Base-by-base conservation (phyloP, 2,888 invertebrate genomes). In the Nebria brevicollis region DNA sequence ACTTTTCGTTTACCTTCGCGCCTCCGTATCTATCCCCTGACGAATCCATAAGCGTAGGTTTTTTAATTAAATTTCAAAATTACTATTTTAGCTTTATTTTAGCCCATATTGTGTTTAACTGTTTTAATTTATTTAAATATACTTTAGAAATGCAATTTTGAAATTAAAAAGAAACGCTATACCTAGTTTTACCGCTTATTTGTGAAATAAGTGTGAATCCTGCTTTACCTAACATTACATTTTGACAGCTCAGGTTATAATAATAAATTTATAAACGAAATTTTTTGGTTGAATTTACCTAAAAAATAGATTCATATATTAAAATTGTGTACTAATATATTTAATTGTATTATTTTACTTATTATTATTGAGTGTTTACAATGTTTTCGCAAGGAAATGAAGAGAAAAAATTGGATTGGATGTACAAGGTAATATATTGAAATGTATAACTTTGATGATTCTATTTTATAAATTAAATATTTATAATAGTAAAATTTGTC, bases 401-500 rank as follows among this genome's bases (percentile, higher is more conserved):
- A 81, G 92, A 93, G 78, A 91, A 92, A 81, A 94, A 95, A 83
- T 88, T 97, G 77, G 94, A 96, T 87, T 97, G 96, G 96, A 96
- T 96, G 96, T 96, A 97, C 87, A 95, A 96, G 91, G 93, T 92
- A 88, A 81, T 65, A 80, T 7, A 54, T 20, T 20, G 2, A 54
- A 54, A 54, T 54, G 2, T 2, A 13, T 54, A 7, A 34, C 2
- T 54, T 54, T 8, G 54, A 11, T 7, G 13, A 54, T 2, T 54
- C 8, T 54, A 54, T 54, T 11, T 54, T 54, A 13, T 54, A 54
- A 54, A 11, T 54, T 0, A 13, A 8, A 54, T 11, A 11, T 54
- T 54, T 54, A 54, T 7, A 54, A 54, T 13, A 13, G 2, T 54
- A 11, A 54, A 6, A 54, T 54, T 54, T 54, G 54, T 54, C 8